Base-by-base conservation (phyloP, 2,797 vertebrate species). In the Avahi laniger region DNA sequence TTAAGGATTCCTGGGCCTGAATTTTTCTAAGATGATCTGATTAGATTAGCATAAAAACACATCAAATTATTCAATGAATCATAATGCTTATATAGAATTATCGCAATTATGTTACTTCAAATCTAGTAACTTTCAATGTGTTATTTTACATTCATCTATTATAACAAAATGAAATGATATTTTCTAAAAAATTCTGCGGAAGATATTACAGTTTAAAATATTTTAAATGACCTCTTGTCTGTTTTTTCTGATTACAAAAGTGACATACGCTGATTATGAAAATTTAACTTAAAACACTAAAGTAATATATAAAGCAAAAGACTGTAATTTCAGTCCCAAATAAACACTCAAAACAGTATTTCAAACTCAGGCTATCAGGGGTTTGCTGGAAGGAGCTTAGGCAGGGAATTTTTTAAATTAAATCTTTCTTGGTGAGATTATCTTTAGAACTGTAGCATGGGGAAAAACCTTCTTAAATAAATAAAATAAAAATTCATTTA, bases 11-110 rank as follows among this genome's bases (percentile, higher is more conserved):
- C 72, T 95, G 0, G 28, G 94, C 76, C 79, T 78, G 43, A 96
- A 81, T 46, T 87, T 96, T 97, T 96, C 96, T 95, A 88, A 89
- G 72, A 95, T 83, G 50, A 65, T 54, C n/a, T 97, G 82, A 97
- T 96, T 91, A 95, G 70, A 96, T 97, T 88, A 96, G 89, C 22
- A 96, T 89, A 92, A 96, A 97, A 97, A 92, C 48, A 93, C 28
- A 95, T 84, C 86, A 91, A 82, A 79, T 52, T 52, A 94, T 72
- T 35, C 69, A 95, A 46, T 85, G 75, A 96, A 35, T 81, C 80
- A 81, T 48, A 88, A 85, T 61, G 81, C 11, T 81, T 63, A 79
- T 4, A 86, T 70, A 38, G 13, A 59, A 92, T 89, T 20, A 11
- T 85, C 54, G 30, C 52, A 48, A 81, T 91, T 35, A 70, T 24